A percentile compares a stretch with the other conserved stretches of the same genome.
Evolutionary conservation across 2,888 invertebrate species (phyloP).

Genomic region (Polylopha cassiicola): DNA sequence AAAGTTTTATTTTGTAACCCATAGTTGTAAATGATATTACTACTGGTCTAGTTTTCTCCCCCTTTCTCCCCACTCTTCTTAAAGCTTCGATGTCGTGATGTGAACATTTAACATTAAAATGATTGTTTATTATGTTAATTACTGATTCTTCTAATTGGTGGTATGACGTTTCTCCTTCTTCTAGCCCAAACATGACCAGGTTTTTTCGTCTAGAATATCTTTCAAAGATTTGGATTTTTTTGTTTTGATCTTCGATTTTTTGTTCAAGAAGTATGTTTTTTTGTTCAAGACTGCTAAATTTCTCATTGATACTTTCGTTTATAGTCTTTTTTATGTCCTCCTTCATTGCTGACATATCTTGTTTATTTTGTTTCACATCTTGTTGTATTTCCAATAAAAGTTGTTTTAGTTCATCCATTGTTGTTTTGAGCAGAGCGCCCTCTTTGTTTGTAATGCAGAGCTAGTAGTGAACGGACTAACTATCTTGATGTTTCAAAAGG

Average conservation of each 20-base stretch:
- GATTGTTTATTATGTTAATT: slow-evolving; percentile 2
- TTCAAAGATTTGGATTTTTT: neutral
- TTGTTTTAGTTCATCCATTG: slow-evolving; percentile 19
- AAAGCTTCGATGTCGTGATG: no score
- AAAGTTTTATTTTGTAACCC: neutral
- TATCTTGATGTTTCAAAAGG: no score
- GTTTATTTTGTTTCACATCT: slow-evolving; percentile 24
- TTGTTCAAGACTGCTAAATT: neutral
- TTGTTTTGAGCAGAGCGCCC: no score
- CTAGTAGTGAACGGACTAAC: no score
- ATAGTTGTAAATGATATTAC: neutral
- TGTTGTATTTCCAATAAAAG: slow-evolving; percentile 20
- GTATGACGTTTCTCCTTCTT: slow-evolving; percentile 1
- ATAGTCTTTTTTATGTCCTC: slow-evolving; percentile 26
- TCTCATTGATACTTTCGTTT: slow-evolving; percentile 1
- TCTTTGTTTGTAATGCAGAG: no score
- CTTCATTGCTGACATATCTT: slow-evolving; percentile 26
- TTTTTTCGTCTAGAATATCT: slow-evolving; percentile 2
- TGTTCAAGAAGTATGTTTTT: neutral
- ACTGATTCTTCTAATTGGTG: neutral
- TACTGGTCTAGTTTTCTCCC: neutral
- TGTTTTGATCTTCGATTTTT: neutral
- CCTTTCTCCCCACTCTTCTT: neutral
- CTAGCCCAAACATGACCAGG: slow-evolving; percentile 2
- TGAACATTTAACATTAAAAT: no score